Conservation (phyloP, 2,888 invertebrate genomes). For the Fragum fragum region DNA sequence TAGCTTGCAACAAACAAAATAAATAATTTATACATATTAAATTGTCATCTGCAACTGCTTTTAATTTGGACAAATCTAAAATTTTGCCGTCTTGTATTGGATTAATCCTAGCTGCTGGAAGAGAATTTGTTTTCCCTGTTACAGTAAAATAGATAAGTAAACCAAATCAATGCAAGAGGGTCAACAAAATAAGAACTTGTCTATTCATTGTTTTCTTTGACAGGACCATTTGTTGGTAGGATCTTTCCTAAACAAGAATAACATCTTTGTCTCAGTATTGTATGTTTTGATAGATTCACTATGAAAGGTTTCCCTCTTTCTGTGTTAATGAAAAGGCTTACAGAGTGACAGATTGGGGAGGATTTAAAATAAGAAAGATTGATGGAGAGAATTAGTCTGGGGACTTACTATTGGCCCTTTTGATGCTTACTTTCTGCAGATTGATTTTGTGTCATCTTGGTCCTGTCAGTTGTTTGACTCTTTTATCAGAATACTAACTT, state of each 20-base stretch:
- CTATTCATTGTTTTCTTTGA: not conserved
- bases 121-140: too few species aligned
- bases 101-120: too few species aligned
- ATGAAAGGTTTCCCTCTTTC: conserved; percentile 17
- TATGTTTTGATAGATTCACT: conserved; percentile 14
- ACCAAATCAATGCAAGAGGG: too few species aligned
- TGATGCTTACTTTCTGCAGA: not conserved
- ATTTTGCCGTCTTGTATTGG: too few species aligned
- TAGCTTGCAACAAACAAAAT: too few species aligned
- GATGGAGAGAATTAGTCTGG: conserved; percentile 30
- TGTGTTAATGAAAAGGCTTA: conserved; percentile 19
- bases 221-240: not conserved
- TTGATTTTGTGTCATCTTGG: conserved; percentile 1
- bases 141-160: too few species aligned
- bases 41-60: too few species aligned
- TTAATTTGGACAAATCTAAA: too few species aligned
- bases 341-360: conserved; percentile 21
- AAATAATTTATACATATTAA: too few species aligned
- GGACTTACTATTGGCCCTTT: conserved; percentile 13
- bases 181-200: not conserved
- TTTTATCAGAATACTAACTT: not conserved
- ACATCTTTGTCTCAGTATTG: conserved; percentile 11
- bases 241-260: not conserved
- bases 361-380: conserved; percentile 22
- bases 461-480: not conserved